Conservation (phyloP, 2,797 vertebrate species). For the Danio albolineatus region DNA sequence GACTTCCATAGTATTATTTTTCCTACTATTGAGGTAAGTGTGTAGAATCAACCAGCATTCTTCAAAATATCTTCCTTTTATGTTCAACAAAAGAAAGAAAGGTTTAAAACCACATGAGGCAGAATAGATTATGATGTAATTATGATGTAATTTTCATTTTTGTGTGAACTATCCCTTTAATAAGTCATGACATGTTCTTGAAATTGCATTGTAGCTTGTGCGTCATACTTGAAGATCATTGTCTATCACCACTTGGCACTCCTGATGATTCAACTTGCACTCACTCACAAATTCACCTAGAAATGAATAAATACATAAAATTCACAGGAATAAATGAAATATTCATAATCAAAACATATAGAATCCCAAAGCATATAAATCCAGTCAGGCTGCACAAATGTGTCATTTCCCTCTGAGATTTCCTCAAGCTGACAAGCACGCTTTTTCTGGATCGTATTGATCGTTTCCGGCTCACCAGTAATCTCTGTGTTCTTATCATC, state of each 20-base stretch:
- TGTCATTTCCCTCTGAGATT: conserved; percentile 32
- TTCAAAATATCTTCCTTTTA: too few species aligned
- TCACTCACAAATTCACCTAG: conserved; percentile 63
- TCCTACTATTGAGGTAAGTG: too few species aligned
- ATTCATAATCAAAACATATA: conserved; percentile 43
- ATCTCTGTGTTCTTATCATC: conserved; percentile 9
- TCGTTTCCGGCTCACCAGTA: conserved; percentile 20
- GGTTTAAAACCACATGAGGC: too few species aligned
- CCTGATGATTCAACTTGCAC: conserved; percentile 64
- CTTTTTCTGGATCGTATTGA: conserved; percentile 45
- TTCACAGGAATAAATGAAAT: conserved; percentile 30
- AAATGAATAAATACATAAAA: conserved; percentile 55
- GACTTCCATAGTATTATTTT: too few species aligned
- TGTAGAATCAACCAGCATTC: too few species aligned
- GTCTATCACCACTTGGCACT: not conserved
- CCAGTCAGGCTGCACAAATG: conserved; percentile 8
- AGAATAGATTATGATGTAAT: too few species aligned
- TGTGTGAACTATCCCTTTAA: too few species aligned
- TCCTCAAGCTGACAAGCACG: not conserved
- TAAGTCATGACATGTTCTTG: not conserved
- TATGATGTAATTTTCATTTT: too few species aligned
- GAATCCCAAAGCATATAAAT: conserved; percentile 22
- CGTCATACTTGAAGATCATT: not conserved
- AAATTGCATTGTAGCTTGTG: not conserved
- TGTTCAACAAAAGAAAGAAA: too few species aligned